Percentiles rank a stretch among this genome's conserved stretches.
phyloP scores from a whole-genome alignment of 1,140 invertebrate genomes.

The Cyclina sinensis region DNA sequence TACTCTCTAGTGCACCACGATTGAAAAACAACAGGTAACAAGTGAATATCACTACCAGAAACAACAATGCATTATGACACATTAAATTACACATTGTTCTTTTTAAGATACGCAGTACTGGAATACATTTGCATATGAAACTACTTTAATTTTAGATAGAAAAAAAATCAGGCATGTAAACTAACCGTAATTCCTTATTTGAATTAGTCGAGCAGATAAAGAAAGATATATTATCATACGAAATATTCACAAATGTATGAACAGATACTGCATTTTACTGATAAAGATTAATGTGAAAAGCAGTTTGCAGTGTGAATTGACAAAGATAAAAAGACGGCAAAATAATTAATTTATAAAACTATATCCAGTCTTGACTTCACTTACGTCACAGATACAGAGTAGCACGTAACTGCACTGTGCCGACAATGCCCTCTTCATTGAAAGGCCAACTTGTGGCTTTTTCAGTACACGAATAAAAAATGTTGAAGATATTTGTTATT shows the following conservation, averaged over 20 bases:
- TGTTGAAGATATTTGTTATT: no score
- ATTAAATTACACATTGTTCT: slow-evolving; percentile 66
- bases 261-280: background rate
- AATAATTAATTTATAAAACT: background rate
- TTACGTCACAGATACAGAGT: no score
- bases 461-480: no score
- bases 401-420: no score
- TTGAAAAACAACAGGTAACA: slow-evolving; percentile 48
- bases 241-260: background rate
- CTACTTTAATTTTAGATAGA: no score
- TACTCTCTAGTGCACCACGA: slow-evolving; percentile 46
- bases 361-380: background rate
- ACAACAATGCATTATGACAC: slow-evolving; percentile 47
- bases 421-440: no score
- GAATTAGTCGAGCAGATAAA: background rate
- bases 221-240: background rate
- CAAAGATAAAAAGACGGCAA: background rate
- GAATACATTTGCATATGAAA: background rate
- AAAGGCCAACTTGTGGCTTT: no score
- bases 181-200: no score
- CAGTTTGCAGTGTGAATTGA: background rate
- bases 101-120: background rate
- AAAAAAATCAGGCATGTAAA: no score
- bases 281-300: background rate
- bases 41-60: slow-evolving; percentile 21